phyloP scores from a whole-genome alignment of 2,113 vertebrate genomes.

The Saguinus midas region DNA sequence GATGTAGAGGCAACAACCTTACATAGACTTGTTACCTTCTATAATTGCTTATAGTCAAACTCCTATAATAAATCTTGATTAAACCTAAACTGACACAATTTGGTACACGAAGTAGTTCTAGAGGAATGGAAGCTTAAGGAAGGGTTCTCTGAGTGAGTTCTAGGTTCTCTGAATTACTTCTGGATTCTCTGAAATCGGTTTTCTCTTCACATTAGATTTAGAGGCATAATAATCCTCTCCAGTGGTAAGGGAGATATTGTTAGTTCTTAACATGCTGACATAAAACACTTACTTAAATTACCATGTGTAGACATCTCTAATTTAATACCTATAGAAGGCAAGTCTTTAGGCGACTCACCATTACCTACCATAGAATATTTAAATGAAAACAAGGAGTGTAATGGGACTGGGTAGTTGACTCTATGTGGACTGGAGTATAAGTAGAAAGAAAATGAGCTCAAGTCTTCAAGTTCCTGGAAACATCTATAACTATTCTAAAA shows the following conservation, averaged over 20 bases:
- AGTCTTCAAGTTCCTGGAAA: not conserved
- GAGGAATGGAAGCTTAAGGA: not conserved
- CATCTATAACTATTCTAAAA: not conserved
- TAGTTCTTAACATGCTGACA: not conserved
- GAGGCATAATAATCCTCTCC: not conserved
- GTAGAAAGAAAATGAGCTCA: not conserved
- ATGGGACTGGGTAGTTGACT: not conserved
- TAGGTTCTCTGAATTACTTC: not conserved
- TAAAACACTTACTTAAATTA: not conserved
- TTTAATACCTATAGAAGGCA: not conserved
- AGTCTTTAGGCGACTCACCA: not conserved
- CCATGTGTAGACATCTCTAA: not conserved
- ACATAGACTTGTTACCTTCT: not conserved
- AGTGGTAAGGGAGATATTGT: not conserved
- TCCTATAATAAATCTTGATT: not conserved
- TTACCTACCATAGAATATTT: not conserved
- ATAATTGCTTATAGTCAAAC: not conserved
- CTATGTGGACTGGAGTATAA: not conserved
- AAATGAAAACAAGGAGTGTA: not conserved
- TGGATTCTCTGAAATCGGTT: not conserved
- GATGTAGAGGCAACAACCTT: not conserved
- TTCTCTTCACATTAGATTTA: constrained; percentile 8
- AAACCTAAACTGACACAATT: not conserved
- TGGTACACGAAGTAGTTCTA: not conserved
- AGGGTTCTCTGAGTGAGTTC: not conserved